Percentiles rank a stretch among this genome's conserved stretches.
These are phyloP conservation scores for Hydroisotoma schaefferi DNA, from an alignment of 2,888 invertebrate genomes.

Conservation along the genomic window DNA sequence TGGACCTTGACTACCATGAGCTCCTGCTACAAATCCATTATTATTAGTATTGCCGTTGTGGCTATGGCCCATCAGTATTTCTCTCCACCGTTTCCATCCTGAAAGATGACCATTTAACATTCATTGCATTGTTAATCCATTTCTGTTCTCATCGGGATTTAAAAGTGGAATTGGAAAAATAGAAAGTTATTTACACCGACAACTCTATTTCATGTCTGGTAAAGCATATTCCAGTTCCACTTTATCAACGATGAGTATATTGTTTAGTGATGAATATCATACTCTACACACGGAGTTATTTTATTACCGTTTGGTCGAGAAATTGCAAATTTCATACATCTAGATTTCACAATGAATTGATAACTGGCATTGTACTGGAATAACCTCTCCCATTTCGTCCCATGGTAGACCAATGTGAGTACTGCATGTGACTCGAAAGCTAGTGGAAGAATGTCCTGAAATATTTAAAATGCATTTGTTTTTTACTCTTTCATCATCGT, in stretches of 20 bases:
- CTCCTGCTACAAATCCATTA: too few species aligned
- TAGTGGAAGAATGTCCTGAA: conserved; percentile 12
- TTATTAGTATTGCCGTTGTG: too few species aligned
- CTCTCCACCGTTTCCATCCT: conserved; percentile 17
- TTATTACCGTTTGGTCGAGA: conserved; percentile 10
- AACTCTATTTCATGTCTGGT: too few species aligned
- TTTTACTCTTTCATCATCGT: not conserved
- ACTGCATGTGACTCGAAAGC: conserved; percentile 7
- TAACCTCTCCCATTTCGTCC: not conserved
- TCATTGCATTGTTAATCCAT: not conserved
- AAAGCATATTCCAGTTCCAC: too few species aligned
- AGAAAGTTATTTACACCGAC: too few species aligned
- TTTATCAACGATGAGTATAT: too few species aligned
- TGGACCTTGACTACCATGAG: not conserved
- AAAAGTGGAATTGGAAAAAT: too few species aligned
- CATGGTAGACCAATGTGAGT: conserved; percentile 7
- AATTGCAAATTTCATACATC: conserved; percentile 8
- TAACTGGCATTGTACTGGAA: not conserved
- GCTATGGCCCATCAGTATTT: too few species aligned
- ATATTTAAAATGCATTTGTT: not conserved
- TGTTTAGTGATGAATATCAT: too few species aligned
- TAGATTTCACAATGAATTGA: conserved; percentile 1
- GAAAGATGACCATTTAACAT: not conserved
- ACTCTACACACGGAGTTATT: not conserved
- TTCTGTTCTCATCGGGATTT: not conserved